Evolutionary conservation across 1,140 invertebrate genomes (phyloP), one percentile per base, ranked within the genome.

Genomic region (Hydropsyche tenuis): DNA sequence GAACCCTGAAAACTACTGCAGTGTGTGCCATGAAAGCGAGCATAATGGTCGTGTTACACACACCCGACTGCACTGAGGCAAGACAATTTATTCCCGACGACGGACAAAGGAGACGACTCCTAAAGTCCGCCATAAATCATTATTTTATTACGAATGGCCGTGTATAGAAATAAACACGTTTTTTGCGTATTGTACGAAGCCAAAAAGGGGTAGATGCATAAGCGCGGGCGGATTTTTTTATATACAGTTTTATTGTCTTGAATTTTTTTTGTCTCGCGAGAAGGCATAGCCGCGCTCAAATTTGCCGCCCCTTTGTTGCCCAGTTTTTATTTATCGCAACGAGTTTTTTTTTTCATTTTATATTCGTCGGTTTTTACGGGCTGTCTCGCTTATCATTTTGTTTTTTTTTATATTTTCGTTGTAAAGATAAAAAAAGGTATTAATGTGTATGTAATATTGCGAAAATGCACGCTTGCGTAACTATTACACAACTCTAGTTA

Each of bases 71-170:
- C 18, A 22, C 37, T 18, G 11, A 23, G 30, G 42, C n/a, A 11
- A 65, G 37, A 23, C 27, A 42, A 18, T 65, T 42, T 45, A 45
- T 45, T 65, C 63, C n/a, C 11, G 20, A 37, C 60, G 60, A 45
- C 63, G 18, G 63, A 65, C 63, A 65, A 65, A 65, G 42, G 63
- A 65, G 63, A 65, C 1, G 30, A 0, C 20, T 37, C 63, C 30
- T 65, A 65, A 65, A 65, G 22, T 65, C 30, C 27, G 7, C 20
- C 63, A 65, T 65, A 65, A 65, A 65, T 65, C 63, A 65, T 65
- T 65, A 65, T 65, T 65, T 65, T 65, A 65, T 65, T 65, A 65
- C 63, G 30, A 65, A 65, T 30, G 63, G 63, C 30, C 56, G 56
- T 51, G 53, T 65, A 43, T 65, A 30, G 63, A 43, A 65, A 65